These are phyloP conservation scores for Cardiocondyla obscurior DNA, from an alignment of 1,140 invertebrate species.

Conservation along the genomic window DNA sequence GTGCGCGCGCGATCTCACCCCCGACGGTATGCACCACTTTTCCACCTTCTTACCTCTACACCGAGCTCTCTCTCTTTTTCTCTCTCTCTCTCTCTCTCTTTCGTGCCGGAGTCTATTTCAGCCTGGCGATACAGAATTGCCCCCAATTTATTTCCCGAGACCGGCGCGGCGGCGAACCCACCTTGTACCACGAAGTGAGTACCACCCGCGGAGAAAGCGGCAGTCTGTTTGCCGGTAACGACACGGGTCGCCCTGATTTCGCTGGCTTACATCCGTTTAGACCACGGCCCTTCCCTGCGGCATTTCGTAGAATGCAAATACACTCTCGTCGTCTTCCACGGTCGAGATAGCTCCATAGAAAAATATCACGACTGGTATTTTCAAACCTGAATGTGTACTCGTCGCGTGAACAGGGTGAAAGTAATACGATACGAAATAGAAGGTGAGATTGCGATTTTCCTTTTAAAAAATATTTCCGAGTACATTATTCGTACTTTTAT, in stretches of 20 bases:
- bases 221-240: conserved; percentile 50
- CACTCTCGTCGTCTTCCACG: neutral
- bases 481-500: neutral
- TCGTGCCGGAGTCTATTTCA: conserved; percentile 37
- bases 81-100: neutral
- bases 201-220: conserved; percentile 39
- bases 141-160: conserved; percentile 42
- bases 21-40: conserved; percentile 6
- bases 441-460: neutral
- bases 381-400: neutral
- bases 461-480: neutral
- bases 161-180: conserved; percentile 7
- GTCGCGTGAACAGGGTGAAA: neutral
- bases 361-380: neutral
- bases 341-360: neutral
- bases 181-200: conserved; percentile 41
- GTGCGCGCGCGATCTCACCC: neutral
- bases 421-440: neutral
- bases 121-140: conserved; percentile 45
- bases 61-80: neutral
- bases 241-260: conserved; percentile 20
- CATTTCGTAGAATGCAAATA: conserved; percentile 36
- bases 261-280: conserved; percentile 14
- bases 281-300: neutral
- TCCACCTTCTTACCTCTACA: conserved; percentile 28